Evolutionary conservation across 1,140 invertebrate species (phyloP), one percentile per base, ranked within the genome.

Genomic region (Sitobion miscanthi): DNA sequence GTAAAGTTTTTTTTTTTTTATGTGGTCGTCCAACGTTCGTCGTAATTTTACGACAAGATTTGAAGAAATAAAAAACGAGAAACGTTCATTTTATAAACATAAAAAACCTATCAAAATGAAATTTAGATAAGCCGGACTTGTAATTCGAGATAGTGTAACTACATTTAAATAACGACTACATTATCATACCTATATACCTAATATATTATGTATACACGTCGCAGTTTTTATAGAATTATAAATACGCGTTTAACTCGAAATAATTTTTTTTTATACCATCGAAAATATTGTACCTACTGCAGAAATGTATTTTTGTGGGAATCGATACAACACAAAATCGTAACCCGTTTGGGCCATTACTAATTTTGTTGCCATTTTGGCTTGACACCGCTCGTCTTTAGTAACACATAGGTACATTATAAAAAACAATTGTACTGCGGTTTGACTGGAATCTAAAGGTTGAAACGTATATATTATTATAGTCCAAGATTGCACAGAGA

Each of bases 71-170:
- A 47, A 47, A n/a, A 49, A 17, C 17, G 7, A 25, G 14, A 87
- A 87, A 87, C 47, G 45, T 87, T 87, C 30, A n/a, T 87, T 45
- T 49, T 30, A 45, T 47, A 86, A 86, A 86, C 83, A 87, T 47
- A 49, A 87, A 87, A 87, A 87, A 87, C 21, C 45, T 87, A 87
- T 47, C 47, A 87, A 87, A 87, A 49, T 49, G 25, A 49, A 87
- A 87, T 87, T 49, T 87, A 87, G 85, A 87, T 87, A 87, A 87
- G 17, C 85, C 85, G 7, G 45, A 49, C 42, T 87, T 87, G 47
- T 49, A 20, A 49, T n/a, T 47, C 25, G 42, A 30, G 83, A 86
- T 86, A 86, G 21, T 25, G 8, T 45, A 14, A n/a, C 62, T n/a
- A 69, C 30, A 69, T 69, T 69, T 69, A 69, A 69, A 85, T 85